Evolutionary conservation across 2,113 vertebrate genomes (phyloP), one percentile per base, ranked within the genome.

Genomic region (Cinclus cinclus): DNA sequence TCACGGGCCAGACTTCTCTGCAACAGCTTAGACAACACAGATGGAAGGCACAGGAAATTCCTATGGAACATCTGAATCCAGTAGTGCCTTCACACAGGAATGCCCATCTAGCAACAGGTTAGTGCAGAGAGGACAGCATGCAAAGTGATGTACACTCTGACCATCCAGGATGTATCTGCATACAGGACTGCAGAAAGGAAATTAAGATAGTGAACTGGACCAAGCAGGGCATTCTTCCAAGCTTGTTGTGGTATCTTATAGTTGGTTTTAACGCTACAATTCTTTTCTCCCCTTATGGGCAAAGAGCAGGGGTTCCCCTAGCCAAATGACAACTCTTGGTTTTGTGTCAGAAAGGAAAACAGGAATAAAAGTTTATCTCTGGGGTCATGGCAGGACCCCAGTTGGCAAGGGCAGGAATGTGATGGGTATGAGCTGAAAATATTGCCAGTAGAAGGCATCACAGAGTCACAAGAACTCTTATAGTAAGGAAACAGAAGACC

Each of bases 1-100:
- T 21, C 50, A 73, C 0, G 0, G 33, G 64, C 42, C 42, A 74
- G 28, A 52, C 39, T 5, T 52, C 63, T 33, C 74, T 30, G 20
- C 27, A 50, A 74, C 30, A 9, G 35, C 58, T 84, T 80, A 44
- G 71, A 60, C 18, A 74, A 67, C 64, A 33, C 6, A 47, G 46
- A 71, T 11, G 33, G 19, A n/a, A 89, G 92, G 46, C 5, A 42
- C 37, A 6, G 33, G 20, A 25, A 91, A 10, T 24, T 70, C 21
- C 33, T 55, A 21, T 0, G 18, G 70, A 63, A 41, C 25, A 39
- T 25, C n/a, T 59, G 39, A 74, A 69, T 44, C 50, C 4, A 19
- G 42, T 0, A 22, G 49, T 7, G 31, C 33, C 31, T 68, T 67
- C 67, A 33, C 11, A 69, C 1, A 83, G 65, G 81, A 76, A 76